Percentiles rank a stretch among this genome's conserved stretches.
These are phyloP conservation scores for Mesocentrotus franciscanus DNA, from an alignment of 53 echinoderm and acorn worm genomes.

Conservation along the genomic window DNA sequence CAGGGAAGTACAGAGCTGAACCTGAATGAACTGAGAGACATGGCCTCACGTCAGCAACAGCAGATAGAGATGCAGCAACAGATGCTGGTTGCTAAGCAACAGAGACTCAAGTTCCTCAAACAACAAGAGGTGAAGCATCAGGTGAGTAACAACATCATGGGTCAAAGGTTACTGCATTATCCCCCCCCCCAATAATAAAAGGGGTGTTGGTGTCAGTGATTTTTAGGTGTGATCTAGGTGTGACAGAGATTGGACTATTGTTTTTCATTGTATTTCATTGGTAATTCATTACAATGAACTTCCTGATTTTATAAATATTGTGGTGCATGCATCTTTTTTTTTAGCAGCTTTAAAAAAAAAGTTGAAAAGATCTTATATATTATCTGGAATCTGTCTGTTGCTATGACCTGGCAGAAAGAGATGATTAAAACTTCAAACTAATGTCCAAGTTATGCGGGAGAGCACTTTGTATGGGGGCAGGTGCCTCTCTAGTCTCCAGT, in stretches of 20 bases:
- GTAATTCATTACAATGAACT: too few relatives aligned
- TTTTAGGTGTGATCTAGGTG: too few relatives aligned
- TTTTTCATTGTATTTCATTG: too few relatives aligned
- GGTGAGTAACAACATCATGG: constrained; percentile 72
- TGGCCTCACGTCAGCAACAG: constrained; percentile 95
- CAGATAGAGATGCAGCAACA: constrained; percentile 99
- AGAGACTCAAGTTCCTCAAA: constrained; percentile 98
- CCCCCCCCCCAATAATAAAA: background rate
- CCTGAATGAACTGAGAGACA: constrained; percentile 89
- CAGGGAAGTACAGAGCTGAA: constrained; percentile 87
- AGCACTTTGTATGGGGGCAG: background rate
- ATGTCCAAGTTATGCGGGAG: background rate
- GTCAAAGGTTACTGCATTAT: background rate
- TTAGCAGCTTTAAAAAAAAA: background rate
- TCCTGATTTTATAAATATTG: too few relatives aligned
- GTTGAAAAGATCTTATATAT: background rate
- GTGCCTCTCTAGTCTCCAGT: background rate
- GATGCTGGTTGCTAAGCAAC: constrained; percentile 99
- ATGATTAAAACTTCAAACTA: background rate
- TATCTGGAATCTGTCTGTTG: too few relatives aligned
- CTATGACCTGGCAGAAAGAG: background rate
- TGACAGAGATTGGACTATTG: too few relatives aligned
- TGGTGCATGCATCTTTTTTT: too few relatives aligned
- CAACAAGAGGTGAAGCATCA: constrained; percentile 98
- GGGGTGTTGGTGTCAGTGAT: too few relatives aligned